Evolutionary conservation across 1,140 invertebrate genomes (phyloP).

Genomic region (Pteromalus puparum): DNA sequence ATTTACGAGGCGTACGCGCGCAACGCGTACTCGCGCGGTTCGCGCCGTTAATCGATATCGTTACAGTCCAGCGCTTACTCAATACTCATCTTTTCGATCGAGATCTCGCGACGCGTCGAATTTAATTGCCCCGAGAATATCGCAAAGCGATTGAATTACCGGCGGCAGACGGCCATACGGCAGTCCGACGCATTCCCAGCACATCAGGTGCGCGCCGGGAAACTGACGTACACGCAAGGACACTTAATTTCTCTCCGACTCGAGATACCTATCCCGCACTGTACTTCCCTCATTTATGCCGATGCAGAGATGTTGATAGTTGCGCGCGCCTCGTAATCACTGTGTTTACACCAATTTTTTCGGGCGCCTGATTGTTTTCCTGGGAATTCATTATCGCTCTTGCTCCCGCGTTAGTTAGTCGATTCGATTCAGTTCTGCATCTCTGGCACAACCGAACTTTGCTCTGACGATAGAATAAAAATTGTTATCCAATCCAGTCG

Average conservation of each 20-base stretch:
- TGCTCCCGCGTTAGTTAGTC: too few relatives aligned
- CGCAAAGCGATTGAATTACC: constrained; percentile 10
- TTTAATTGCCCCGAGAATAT: background rate
- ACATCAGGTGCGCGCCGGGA: too few relatives aligned
- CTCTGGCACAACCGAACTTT: too few relatives aligned
- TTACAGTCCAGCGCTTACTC: too few relatives aligned
- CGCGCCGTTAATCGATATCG: background rate
- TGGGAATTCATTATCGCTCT: too few relatives aligned
- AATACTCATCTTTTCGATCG: too few relatives aligned
- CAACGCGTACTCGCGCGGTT: background rate
- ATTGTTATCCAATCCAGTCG: too few relatives aligned
- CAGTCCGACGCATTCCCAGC: too few relatives aligned
- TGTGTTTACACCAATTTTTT: constrained; percentile 16
- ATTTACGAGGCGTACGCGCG: background rate
- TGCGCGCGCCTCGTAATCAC: background rate
- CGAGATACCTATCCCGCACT: background rate
- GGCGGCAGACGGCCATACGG: background rate
- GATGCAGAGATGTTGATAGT: constrained; percentile 5
- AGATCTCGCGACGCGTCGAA: background rate
- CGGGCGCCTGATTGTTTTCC: too few relatives aligned
- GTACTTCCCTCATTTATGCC: constrained; percentile 12
- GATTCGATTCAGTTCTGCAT: too few relatives aligned
- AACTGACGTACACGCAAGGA: constrained; percentile 5
- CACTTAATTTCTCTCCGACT: constrained; percentile 30
- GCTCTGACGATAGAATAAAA: too few relatives aligned